Base-by-base conservation (phyloP, 2,888 invertebrate species). In the Electrophaes corylata region DNA sequence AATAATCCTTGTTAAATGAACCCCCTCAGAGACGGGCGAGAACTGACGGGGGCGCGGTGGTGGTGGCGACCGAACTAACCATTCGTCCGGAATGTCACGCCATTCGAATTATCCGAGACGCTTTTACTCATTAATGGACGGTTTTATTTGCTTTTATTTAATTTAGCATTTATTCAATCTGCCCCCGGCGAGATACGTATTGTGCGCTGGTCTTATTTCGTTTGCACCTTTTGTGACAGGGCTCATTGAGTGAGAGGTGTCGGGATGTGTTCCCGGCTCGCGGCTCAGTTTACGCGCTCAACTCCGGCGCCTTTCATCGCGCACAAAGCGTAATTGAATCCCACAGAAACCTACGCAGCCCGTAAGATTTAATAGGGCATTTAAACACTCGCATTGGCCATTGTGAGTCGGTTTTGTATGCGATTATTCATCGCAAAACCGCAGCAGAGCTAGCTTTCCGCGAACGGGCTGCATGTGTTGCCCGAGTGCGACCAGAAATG, bases 141-240 rank as follows among this genome's bases (percentile, higher is more conserved):
- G 76, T 88, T 91, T 91, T 91, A 91, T 92, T 92, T 90, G 90
- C 87, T 89, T 79, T 89, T 85, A 90, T 92, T 91, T 88, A 92
- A 92, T 92, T 92, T 91, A 84, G 86, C 86, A 89, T 90, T 92
- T 91, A 91, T 91, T 91, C 87, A 92, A 91, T 91, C 88, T 88
- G 83, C 85, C 82, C 81, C 81, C 70, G 79, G 84, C 81, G 79
- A 79, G 84, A 86, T 85, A 81, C 79, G 82, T 80, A 83, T 81
- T 80, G 79, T 83, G 75, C 79, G 79, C 81, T 83, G 73, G 76
- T 84, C 77, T 84, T 80, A 81, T 86, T 86, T 80, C 82, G 81
- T 88, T 89, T 84, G 84, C 91, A 87, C 88, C 90, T 86, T 91
- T 91, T 91, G 88, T 90, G 90, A 85, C 85, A 83, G 85, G 78